phyloP scores from a whole-genome alignment of 2,888 invertebrate genomes.

The Aphidoletes aphidimyza region DNA sequence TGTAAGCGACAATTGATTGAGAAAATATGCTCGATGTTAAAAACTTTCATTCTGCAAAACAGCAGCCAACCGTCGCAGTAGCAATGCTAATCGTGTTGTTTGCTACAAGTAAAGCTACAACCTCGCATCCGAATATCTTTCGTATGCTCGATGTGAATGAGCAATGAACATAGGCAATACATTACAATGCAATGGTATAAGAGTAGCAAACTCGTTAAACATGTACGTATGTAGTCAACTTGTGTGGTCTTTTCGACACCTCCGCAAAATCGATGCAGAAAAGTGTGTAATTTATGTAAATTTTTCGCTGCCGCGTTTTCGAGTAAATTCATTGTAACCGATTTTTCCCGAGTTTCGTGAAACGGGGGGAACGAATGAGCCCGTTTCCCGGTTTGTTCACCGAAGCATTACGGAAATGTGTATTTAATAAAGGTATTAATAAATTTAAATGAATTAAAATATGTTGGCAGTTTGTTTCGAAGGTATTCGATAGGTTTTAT shows the following conservation, averaged over 20 bases:
- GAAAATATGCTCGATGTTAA: constrained; percentile 5
- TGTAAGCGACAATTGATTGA: constrained; percentile 45
- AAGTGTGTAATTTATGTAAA: constrained; percentile 51
- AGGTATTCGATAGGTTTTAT: neutral
- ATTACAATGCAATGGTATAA: too few species aligned
- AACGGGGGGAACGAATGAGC: too few species aligned
- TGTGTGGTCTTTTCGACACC: constrained; percentile 48
- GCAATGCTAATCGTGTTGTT: neutral
- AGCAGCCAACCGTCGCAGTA: neutral
- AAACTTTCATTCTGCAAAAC: neutral
- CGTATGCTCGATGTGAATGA: constrained; percentile 19
- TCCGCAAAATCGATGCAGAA: constrained; percentile 45
- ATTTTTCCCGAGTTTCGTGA: constrained; percentile 7
- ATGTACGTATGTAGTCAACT: neutral
- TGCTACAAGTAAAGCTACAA: neutral
- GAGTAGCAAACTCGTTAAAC: constrained; percentile 19
- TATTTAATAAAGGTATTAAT: constrained; percentile 31
- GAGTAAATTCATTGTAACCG: constrained; percentile 6
- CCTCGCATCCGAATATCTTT: neutral
- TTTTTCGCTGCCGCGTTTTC: neutral
- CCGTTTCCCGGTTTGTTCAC: neutral
- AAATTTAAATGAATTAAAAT: constrained; percentile 40
- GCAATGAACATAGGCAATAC: too few species aligned
- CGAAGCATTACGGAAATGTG: neutral
- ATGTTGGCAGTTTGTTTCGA: constrained; percentile 31